Evolutionary conservation across 1,140 invertebrate species (phyloP), one percentile per base, ranked within the genome.

Genomic region (Babylonia areolata): DNA sequence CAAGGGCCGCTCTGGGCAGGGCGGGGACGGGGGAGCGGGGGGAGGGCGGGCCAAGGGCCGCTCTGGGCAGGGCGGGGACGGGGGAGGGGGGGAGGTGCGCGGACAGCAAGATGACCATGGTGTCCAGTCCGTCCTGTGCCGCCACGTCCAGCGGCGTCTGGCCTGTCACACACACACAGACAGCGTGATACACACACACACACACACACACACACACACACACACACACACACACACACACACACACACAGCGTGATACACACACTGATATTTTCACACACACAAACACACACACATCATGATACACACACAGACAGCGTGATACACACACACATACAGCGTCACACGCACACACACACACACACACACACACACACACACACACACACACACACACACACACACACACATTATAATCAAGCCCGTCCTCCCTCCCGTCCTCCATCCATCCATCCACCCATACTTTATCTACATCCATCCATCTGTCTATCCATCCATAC

Each of bases 91-190:
- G n/a, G 37, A 42, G 23, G 51, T 69, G 40, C 23, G 33, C 1
- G 35, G 46, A 2, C 28, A 81, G 42, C 2, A 33, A n/a, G 51
- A 54, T n/a, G 6, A 23, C 31, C 12, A 82, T 37, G 33, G 81
- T 3, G 28, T 15, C 54, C 1, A n/a, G 81, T 5, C 81, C 81
- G n/a, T 64, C 54, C 28, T 58, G 46, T 6, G 35, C 15, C 2
- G 81, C 81, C 2, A 82, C 39, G 23, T 82, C 81, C 35, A 82
- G 0, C 28, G 81, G 81, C 9, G 54, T 82, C 17, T 82, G 81
- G 9, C 81, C 81, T 82, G 81, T 1, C 46, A 51, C 0, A 51
- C 0, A 51, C 46, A 51, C 46, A 51, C 46, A 51, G 9, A 51
- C 46, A 51, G 5, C 5, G 15, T 6, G 5, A 46, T 17, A 51